phyloP scores from a whole-genome alignment of 2,797 vertebrate species.

The Delichon dasypus region DNA sequence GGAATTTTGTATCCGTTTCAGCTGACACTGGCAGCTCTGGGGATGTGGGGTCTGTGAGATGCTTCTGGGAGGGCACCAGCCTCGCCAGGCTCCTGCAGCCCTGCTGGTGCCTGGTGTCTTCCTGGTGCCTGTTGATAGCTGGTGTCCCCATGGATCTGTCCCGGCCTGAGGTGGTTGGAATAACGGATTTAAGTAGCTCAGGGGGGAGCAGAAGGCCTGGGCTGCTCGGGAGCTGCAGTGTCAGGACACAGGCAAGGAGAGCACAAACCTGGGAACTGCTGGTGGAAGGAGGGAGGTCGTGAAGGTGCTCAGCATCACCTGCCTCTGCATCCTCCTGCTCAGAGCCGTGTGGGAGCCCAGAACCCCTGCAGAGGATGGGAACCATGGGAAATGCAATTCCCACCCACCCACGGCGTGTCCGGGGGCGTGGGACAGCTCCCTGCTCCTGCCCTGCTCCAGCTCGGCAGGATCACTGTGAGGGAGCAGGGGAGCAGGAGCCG shows the following conservation, averaged over 20 bases:
- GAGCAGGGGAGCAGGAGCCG: background rate
- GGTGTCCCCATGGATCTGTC: accelerated
- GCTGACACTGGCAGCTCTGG: accelerated
- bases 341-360: background rate
- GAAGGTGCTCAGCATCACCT: background rate
- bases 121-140: accelerated
- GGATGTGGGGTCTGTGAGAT: background rate
- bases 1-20: background rate
- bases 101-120: background rate
- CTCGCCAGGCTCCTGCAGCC: background rate
- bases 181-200: background rate
- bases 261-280: background rate
- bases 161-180: background rate
- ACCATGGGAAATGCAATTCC: background rate
- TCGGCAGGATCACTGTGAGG: accelerated
- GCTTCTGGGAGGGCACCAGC: background rate
- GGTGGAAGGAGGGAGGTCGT: background rate
- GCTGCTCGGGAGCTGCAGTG: background rate
- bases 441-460: background rate
- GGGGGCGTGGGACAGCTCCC: background rate
- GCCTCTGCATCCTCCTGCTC: background rate
- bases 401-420: accelerated
- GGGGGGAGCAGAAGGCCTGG: background rate
- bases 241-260: background rate
- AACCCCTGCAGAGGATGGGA: background rate